Evolutionary conservation across 2,113 vertebrate genomes (phyloP), one percentile per base, ranked within the genome.

Genomic region (Scomber colias): DNA sequence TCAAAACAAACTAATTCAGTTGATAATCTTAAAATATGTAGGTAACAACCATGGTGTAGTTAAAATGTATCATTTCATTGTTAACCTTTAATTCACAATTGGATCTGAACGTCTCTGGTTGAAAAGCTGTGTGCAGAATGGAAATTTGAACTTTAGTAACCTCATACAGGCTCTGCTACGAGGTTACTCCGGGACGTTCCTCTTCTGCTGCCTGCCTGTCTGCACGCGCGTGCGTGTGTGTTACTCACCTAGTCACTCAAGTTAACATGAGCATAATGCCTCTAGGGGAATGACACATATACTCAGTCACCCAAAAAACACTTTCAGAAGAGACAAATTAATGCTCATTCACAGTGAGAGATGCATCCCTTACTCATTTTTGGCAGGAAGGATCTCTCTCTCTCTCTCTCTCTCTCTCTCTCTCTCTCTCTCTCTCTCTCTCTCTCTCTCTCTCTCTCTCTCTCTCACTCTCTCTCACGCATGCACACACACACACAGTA

Each of bases 61-160:
- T 61, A 16, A 54, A 64, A 63, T 66, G 14, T 21, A 14, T 19
- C 0, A n/a, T 31, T 79, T 54, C 21, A 40, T 57, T 77, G 16
- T 55, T 31, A 49, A 53, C 7, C n/a, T 61, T 66, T 57, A 1
- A 48, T 56, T 59, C 57, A 21, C 48, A 16, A 46, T 49, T 54
- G 8, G n/a, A 24, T 12, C 44, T 17, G 44, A 61, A 64, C 61
- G 53, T 16, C 14, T 77, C 24, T 67, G 24, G 1, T 64, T 51
- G 68, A 70, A 74, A 81, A 69, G 50, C 53, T 82, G 72, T 48
- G 24, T 30, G 51, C 50, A 46, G 46, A 78, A 62, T 19, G 3
- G 40, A 86, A 68, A 80, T 16, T 59, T 91, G 83, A 87, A 93
- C 90, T 84, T n/a, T 48, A 89, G 89, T 90, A 90, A 92, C 90